phyloP scores from a whole-genome alignment of 2,113 vertebrate genomes.

The Philantomba maxwellii region DNA sequence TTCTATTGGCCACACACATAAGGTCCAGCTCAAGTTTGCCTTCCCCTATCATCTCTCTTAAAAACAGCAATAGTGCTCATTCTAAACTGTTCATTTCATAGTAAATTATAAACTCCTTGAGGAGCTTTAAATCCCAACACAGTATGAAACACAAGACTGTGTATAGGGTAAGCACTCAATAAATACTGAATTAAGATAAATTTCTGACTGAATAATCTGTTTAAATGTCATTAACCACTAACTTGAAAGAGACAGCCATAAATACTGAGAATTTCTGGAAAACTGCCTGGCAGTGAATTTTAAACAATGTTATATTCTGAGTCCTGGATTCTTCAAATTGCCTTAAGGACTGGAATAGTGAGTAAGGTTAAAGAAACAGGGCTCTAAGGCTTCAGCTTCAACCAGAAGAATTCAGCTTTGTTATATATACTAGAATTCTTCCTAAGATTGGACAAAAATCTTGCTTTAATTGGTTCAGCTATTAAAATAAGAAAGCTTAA shows the following conservation, averaged over 20 bases:
- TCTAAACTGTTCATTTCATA: not conserved
- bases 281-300: not conserved
- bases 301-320: constrained; percentile 13
- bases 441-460: not conserved
- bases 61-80: not conserved
- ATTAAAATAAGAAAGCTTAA: constrained; percentile 12
- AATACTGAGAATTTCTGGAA: not conserved
- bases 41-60: not conserved
- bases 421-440: not conserved
- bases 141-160: not conserved
- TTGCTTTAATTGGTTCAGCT: constrained; percentile 23
- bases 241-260: constrained; percentile 2
- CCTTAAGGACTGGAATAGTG: not conserved
- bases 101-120: constrained; percentile 39
- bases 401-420: not conserved
- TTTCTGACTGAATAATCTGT: constrained; percentile 22
- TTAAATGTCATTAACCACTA: constrained; percentile 29
- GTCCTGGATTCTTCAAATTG: not conserved
- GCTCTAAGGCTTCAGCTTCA: not conserved
- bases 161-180: not conserved
- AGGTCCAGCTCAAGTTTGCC: not conserved
- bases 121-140: not conserved
- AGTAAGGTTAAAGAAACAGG: not conserved
- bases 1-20: not conserved
- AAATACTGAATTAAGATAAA: constrained; percentile 22